Percentiles rank a stretch among this genome's conserved stretches.
Evolutionary conservation across 2,888 invertebrate genomes (phyloP).

Genomic region (Lacanobia oleracea): DNA sequence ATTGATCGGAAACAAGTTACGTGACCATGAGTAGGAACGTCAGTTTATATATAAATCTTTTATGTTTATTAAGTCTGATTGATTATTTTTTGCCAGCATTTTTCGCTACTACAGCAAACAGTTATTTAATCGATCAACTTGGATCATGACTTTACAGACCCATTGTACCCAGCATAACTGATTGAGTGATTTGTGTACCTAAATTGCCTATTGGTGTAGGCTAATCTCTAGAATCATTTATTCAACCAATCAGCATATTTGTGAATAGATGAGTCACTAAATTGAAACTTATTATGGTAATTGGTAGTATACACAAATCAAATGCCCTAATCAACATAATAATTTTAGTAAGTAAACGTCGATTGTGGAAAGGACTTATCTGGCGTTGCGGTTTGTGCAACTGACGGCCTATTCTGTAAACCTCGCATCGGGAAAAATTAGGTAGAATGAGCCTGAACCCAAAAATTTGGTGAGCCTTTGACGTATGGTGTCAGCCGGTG

Average conservation of each 20-base stretch:
- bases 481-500: no score
- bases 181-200: constrained; percentile 41
- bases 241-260: constrained; percentile 36
- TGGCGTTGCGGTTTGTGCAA: no score
- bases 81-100: constrained; percentile 38
- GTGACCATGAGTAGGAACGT: neutral
- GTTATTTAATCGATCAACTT: constrained; percentile 35
- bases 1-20: constrained; percentile 8
- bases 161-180: constrained; percentile 28
- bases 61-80: constrained; percentile 21
- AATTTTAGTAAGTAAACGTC: neutral
- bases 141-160: constrained; percentile 29
- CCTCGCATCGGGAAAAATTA: no score
- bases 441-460: no score
- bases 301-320: constrained; percentile 1
- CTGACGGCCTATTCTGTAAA: no score
- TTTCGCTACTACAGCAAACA: constrained; percentile 11
- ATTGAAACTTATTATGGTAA: constrained; percentile 35
- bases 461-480: no score
- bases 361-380: neutral
- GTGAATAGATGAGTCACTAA: constrained; percentile 4
- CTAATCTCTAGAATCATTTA: constrained; percentile 32
- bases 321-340: neutral
- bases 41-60: constrained; percentile 7
- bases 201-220: constrained; percentile 39